Base-by-base conservation (phyloP, 2,797 vertebrate genomes). In the Micropoecilia bifurca region DNA sequence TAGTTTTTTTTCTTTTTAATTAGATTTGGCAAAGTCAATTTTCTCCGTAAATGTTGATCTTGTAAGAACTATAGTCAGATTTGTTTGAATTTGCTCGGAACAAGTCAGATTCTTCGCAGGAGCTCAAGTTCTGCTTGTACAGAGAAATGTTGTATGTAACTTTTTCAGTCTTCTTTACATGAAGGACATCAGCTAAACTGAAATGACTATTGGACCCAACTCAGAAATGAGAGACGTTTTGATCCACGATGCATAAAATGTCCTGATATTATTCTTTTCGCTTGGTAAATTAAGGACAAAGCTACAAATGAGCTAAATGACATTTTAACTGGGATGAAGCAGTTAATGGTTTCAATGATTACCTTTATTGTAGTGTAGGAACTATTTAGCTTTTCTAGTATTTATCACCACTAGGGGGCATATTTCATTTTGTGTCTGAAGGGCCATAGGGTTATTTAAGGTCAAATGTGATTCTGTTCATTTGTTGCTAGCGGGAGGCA, bases 31-130 rank as follows among this genome's bases (percentile, higher is more conserved):
- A 13, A 71, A 71, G 68, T 71, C 25, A 43, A n/a, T 45, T n/a
- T 45, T n/a, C 68, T 71, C 68, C n/a, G 10, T 71, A 71, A 71
- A 71, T 71, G 41, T 71, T 71, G 43, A 71, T 71, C 36, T 45
- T 71, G 39, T 43, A 71, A 43, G 36, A 43, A 68, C 63, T 41
- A 25, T 41, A 12, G 10, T 41, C 25, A n/a, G 41, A n/a, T 41
- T 68, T 41, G 20, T 41, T 68, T 68, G 63, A 12, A 68, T 41
- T 68, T 22, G 36, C 1, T 25, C 3, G 9, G 3, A 20, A 25
- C 33, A 25, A 68, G 33, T 66, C 7, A 36, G 63, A 68, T 68
- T 12, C 63, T 12, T 68, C 36, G 20, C 30, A 18, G 33, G 18
- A 36, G 30, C 16, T 36, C 33, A 39, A 41, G 63, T 41, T 41